phyloP scores from a whole-genome alignment of 2,797 vertebrate species.

The Amblyopsis hoosieri region DNA sequence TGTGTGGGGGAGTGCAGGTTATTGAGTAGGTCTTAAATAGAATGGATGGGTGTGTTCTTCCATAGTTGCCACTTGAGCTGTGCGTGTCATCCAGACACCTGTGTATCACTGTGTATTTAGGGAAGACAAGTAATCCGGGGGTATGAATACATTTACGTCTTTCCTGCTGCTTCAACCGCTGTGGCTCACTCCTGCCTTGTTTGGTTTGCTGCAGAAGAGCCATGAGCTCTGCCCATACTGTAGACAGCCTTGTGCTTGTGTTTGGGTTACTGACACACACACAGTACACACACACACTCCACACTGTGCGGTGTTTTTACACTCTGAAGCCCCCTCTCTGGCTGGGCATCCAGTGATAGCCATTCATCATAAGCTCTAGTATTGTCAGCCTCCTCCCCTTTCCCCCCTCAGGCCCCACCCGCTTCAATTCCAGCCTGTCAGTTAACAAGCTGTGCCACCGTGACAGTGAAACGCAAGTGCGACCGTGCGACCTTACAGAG shows the following conservation, averaged over 20 bases:
- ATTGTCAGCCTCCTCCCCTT: conserved; percentile 44
- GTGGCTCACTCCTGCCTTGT: conserved; percentile 33
- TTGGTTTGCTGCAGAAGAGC: conserved; percentile 1
- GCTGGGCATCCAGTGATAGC: conserved; percentile 64
- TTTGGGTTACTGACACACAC: conserved; percentile 7
- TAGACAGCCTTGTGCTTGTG: conserved; percentile 24
- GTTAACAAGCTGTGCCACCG: conserved; percentile 73
- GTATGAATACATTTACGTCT: conserved; percentile 55
- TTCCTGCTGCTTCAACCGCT: conserved; percentile 18
- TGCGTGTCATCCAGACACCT: too few species aligned
- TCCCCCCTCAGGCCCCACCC: neutral
- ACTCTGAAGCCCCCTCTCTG: conserved; percentile 49
- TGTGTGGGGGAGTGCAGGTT: neutral
- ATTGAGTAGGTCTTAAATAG: neutral
- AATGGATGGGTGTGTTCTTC: neutral
- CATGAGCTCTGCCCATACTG: conserved; percentile 11
- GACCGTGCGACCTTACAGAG: conserved; percentile 63
- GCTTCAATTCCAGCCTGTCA: conserved; percentile 62
- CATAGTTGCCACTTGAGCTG: neutral
- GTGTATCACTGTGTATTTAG: too few species aligned
- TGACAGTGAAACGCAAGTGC: conserved; percentile 73
- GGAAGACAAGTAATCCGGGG: conserved; percentile 23
- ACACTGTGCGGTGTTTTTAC: conserved; percentile 50
- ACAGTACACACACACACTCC: conserved; percentile 23
- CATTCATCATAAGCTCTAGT: conserved; percentile 77